Conservation (phyloP, 2,113 vertebrate genomes). For the Onychostoma macrolepis region DNA sequence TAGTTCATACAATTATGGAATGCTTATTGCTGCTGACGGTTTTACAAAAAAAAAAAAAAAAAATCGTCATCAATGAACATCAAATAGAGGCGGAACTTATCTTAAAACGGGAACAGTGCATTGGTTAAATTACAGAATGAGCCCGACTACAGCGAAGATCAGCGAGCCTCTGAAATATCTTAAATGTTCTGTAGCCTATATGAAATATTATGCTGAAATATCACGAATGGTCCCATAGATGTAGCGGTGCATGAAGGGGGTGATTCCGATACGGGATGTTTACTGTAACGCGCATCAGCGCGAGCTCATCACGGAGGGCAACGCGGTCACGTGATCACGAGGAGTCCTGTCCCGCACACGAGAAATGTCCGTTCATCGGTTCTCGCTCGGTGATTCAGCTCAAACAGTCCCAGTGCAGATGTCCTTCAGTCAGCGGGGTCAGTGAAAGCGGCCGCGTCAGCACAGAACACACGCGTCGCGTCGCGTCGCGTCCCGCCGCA, state of each 20-base stretch:
- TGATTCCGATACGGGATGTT: slow-evolving; percentile 36
- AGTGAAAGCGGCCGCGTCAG: background rate
- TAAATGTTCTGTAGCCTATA: background rate
- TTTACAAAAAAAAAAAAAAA: no score
- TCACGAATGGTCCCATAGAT: no score
- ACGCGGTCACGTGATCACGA: background rate
- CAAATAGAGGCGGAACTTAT: no score
- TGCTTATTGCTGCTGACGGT: no score
- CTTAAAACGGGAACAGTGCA: no score
- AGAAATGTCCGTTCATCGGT: background rate
- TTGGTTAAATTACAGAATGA: no score
- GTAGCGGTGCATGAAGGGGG: background rate
- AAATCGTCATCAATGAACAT: no score
- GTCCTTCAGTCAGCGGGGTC: background rate
- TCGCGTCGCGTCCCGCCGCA: slow-evolving; percentile 7
- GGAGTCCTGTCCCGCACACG: slow-evolving; percentile 26
- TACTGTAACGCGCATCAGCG: background rate
- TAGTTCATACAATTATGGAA: background rate
- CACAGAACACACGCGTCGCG: slow-evolving; percentile 9
- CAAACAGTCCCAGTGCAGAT: background rate
- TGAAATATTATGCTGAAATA: background rate
- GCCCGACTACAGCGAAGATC: background rate
- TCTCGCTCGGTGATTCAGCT: background rate
- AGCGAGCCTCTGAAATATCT: background rate
- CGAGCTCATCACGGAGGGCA: background rate